Conservation (phyloP, 2,113 vertebrate species). For the Pogonocichla stellata region DNA sequence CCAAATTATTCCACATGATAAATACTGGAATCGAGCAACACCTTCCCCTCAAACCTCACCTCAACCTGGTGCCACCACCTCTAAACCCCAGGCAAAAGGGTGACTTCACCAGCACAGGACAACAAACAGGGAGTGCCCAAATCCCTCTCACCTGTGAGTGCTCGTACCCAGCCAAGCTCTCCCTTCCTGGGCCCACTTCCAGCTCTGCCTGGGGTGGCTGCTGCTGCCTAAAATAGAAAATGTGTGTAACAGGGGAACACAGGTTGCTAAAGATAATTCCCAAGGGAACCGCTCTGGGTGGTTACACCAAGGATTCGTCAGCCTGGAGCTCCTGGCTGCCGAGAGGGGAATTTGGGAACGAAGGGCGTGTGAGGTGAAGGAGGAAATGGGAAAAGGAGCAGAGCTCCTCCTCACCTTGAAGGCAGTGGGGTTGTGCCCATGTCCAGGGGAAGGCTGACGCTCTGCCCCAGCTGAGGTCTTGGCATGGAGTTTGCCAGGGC, state of each 20-base stretch:
- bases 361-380: not conserved
- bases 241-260: not conserved
- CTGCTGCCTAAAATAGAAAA: slow-evolving; percentile 72
- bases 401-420: slow-evolving; percentile 81
- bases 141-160: slow-evolving; percentile 71
- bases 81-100: not conserved
- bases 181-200: slow-evolving; percentile 83
- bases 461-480: slow-evolving; percentile 85
- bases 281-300: not conserved
- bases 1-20: not conserved
- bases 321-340: not conserved
- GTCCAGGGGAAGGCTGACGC: slow-evolving; percentile 80
- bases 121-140: not conserved
- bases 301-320: not conserved
- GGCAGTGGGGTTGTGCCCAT: slow-evolving; percentile 83
- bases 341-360: not conserved
- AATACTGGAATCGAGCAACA: rapidly evolving
- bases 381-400: not conserved
- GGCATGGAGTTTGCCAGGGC: slow-evolving; percentile 82
- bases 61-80: not conserved
- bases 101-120: not conserved
- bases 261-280: not conserved
- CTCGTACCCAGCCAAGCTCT: slow-evolving; percentile 80
- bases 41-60: not conserved
- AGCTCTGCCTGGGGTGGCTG: slow-evolving; percentile 82